Evolutionary conservation across 2,113 vertebrate genomes (phyloP).

Genomic region (Pelmatolapia mariae): DNA sequence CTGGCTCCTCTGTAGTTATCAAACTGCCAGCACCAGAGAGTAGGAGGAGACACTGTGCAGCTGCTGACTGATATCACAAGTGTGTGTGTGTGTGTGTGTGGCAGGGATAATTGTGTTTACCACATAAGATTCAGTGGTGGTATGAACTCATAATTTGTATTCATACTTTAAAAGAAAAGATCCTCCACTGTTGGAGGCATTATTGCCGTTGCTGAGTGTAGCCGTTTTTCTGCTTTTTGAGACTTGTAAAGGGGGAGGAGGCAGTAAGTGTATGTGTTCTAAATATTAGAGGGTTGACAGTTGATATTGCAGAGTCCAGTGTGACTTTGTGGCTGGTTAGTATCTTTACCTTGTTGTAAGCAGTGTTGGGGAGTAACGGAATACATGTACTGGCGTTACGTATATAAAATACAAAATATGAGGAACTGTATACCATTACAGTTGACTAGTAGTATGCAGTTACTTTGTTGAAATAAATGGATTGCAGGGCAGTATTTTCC

Average conservation of each 20-base stretch:
- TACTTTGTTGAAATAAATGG: background rate
- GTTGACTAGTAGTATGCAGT: background rate
- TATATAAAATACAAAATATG: background rate
- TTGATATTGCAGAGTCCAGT: background rate
- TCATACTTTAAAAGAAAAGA: background rate
- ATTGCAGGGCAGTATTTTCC: fast-evolving
- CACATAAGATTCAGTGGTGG: background rate
- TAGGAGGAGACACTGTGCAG: background rate
- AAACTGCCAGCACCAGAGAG: background rate
- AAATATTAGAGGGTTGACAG: background rate
- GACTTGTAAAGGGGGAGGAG: background rate
- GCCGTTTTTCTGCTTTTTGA: fast-evolving
- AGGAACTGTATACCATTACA: background rate
- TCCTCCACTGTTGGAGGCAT: background rate
- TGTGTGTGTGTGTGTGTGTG: background rate
- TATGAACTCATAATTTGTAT: background rate
- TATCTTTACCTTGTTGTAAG: background rate
- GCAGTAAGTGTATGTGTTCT: background rate
- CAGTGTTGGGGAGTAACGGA: background rate
- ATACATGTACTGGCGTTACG: fast-evolving
- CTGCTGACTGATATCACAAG: background rate
- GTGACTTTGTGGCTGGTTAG: background rate
- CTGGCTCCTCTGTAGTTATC: background rate
- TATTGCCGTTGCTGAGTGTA: background rate
- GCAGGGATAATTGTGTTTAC: background rate